Conservation (phyloP, 2,888 invertebrate species). For the Parnassius orleans region DNA sequence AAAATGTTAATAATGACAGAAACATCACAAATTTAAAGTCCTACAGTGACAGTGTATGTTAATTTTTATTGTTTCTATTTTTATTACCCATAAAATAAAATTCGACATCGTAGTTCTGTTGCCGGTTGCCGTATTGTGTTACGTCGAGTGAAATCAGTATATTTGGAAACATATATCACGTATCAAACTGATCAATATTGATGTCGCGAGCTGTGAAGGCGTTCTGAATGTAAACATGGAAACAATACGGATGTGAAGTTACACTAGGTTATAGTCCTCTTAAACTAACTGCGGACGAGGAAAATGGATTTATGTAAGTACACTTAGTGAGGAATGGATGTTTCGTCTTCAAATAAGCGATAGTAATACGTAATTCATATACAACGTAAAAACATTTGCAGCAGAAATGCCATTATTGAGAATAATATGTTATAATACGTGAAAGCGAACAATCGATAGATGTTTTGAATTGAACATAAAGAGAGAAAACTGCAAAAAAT, state of each 20-base stretch:
- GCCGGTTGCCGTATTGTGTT: slow-evolving; percentile 12
- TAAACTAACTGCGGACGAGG: slow-evolving; percentile 19
- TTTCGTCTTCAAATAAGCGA: slow-evolving; percentile 3
- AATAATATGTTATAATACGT: slow-evolving; percentile 13
- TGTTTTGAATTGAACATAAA: slow-evolving; percentile 8
- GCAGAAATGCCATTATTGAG: slow-evolving; percentile 7
- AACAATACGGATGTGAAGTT: slow-evolving; percentile 49
- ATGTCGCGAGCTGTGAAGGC: slow-evolving; percentile 44
- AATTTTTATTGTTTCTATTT: slow-evolving; percentile 13
- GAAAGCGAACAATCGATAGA: slow-evolving; percentile 17
- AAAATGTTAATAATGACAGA: not conserved
- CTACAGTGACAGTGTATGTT: slow-evolving; percentile 6
- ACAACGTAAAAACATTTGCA: slow-evolving; percentile 3
- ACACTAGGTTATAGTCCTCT: slow-evolving; percentile 26
- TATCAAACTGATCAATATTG: slow-evolving; percentile 61
- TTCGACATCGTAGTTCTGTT: slow-evolving; percentile 13
- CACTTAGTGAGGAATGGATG: slow-evolving; percentile 16
- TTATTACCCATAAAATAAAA: slow-evolving; percentile 23
- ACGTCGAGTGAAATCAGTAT: slow-evolving; percentile 59
- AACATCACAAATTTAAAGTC: not conserved
- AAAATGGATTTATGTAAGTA: slow-evolving; percentile 23
- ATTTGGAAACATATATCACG: slow-evolving; percentile 57
- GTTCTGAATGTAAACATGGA: slow-evolving; percentile 52
- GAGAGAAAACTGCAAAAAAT: slow-evolving; percentile 11
- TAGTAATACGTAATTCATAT: slow-evolving; percentile 8